These are phyloP conservation scores for Scyliorhinus canicula DNA, from an alignment of 2,797 vertebrate species.

Conservation along the genomic window DNA sequence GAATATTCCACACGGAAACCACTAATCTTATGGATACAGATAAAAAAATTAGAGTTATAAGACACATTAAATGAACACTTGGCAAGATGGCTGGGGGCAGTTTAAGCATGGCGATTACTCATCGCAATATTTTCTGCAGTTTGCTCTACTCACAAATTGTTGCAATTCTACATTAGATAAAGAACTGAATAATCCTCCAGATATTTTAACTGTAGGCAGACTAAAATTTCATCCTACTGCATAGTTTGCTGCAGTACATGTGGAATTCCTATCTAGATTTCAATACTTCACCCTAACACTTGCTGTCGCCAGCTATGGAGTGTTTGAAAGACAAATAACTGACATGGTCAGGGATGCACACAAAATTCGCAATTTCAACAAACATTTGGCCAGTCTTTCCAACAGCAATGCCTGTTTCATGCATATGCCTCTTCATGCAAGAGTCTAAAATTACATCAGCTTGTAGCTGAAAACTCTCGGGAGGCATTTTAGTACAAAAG, in stretches of 20 bases:
- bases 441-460: background rate
- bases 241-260: background rate
- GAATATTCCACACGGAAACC: background rate
- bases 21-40: background rate
- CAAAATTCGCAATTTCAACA: background rate
- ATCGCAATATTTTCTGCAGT: background rate
- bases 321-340: background rate
- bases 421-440: background rate
- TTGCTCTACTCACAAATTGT: background rate
- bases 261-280: background rate
- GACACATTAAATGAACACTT: background rate
- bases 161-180: background rate
- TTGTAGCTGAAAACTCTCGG: background rate
- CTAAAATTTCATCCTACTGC: background rate
- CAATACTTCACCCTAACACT: background rate
- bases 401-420: background rate
- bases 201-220: background rate
- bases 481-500: background rate
- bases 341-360: background rate
- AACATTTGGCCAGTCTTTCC: background rate
- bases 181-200: background rate
- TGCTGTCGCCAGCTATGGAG: background rate
- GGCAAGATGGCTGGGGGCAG: background rate
- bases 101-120: background rate
- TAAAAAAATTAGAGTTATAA: background rate